Base-by-base conservation (phyloP, 2,113 vertebrate species). In the Natator depressus region DNA sequence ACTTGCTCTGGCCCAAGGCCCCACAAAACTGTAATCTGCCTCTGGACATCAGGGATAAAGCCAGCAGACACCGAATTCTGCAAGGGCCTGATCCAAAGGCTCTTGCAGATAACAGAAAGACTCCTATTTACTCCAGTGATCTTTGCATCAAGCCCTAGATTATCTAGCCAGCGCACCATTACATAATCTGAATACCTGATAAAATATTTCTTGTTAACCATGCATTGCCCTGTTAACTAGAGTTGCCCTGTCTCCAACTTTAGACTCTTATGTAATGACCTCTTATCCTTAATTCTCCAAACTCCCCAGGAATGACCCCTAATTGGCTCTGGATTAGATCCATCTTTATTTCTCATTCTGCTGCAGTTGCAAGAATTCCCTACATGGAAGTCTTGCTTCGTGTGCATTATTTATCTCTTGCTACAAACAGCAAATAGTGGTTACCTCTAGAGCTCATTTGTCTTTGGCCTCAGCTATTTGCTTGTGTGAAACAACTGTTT, bases 401-500 rank as follows among this genome's bases (percentile, higher is more conserved):
- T 87, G 79, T 55, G n/a, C 35, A 0, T 76, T 91, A 42, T 94
- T 96, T 90, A 49, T 83, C 31, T 91, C 35, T 47, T 50, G 75
- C 72, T 91, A 53, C 50, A 47, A 84, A 50, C 35, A 80, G 78
- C 11, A 94, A 87, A 86, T 50, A 27, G 50, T 79, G 0, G 0
- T 91, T 57, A 51, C 31, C 29, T 84, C 76, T 79, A 88, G 47
- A 81, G 0, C 1, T 7, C 42, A 42, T 50, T 93, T 82, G 80
- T 54, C 65, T 72, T 82, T 82, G 47, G 31, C 5, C 5, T 90
- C 82, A 79, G 55, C n/a, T 86, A 82, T 89, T 96, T 94, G 84
- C 49, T 75, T 83, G 50, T 82, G 1, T 5, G 93, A 86, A 95
- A 75, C 81, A 85, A 38, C 91, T 88, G 81, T 89, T 95, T 96